Base-by-base conservation (phyloP, 2,797 vertebrate species). In the Ciconia nigra region DNA sequence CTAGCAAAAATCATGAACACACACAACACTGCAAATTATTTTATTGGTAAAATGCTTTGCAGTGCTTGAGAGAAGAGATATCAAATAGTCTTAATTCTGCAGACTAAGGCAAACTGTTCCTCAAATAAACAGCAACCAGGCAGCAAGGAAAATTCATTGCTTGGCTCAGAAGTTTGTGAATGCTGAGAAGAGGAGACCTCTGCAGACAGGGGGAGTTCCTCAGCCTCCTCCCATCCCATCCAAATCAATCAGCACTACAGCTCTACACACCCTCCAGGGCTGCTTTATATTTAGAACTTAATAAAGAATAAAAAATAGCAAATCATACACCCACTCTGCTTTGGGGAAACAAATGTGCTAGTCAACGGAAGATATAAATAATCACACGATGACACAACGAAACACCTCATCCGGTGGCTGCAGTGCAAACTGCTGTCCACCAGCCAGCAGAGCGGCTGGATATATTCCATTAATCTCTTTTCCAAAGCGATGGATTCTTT, bases 261-360 rank as follows among this genome's bases (percentile, higher is more conserved):
- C 51, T 63, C 46, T 58, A 80, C 79, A 95, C 90, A 92, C 88
- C 90, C 95, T 95, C 92, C 71, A 47, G 65, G 51, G 57, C 17
- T 52, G 46, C 19, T 85, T 92, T 97, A 96, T 97, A 96, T 97
- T 97, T 97, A 96, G 94, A 94, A 81, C 35, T 89, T 78, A 93
- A 94, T 96, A 94, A 90, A 95, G 90, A 82, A 93, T 96, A 92
- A 96, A 97, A 97, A 96, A 93, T 80, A 91, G 93, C 58, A 62
- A 85, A 76, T 93, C 71, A 74, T 92, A 97, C 86, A 74, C 77
- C 85, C 95, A 72, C 71, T 94, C 87, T 67, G 44, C 85, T 95
- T 88, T 77, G 85, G 78, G 83, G 84, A 95, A 97, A 83, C 77
- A 93, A 95, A 89, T 91, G 89, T 86, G 90, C 93, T 87, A 83